Evolutionary conservation across 2,113 vertebrate genomes (phyloP).

Genomic region (Asarcornis scutulata): DNA sequence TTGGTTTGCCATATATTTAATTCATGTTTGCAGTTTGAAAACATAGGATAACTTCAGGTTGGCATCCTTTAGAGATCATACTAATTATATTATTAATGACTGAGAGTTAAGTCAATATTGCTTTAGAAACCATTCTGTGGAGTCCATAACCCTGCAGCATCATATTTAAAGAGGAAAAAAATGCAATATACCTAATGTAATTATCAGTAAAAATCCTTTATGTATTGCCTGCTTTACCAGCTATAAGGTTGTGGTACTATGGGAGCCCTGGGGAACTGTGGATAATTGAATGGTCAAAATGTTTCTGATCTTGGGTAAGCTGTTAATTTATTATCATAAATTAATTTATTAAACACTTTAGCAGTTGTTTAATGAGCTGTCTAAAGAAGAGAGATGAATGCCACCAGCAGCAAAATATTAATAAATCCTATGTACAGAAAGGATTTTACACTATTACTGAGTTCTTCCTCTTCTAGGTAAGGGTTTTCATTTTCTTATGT

Average conservation of each 20-base stretch:
- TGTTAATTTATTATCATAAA: constrained; percentile 34
- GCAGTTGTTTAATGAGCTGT: constrained; percentile 55
- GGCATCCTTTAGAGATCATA: neutral
- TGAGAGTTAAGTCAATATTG: neutral
- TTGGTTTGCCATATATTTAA: neutral
- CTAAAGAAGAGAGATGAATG: constrained; percentile 22
- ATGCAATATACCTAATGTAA: neutral
- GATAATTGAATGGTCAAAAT: constrained; percentile 40
- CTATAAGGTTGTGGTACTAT: neutral
- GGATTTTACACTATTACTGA: neutral
- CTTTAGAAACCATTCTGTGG: neutral
- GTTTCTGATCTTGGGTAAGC: constrained; percentile 40
- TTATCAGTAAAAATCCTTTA: constrained; percentile 13
- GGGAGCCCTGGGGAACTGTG: neutral
- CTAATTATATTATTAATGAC: neutral
- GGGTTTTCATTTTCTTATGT: constrained; percentile 21
- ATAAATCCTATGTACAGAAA: constrained; percentile 24
- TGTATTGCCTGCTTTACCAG: neutral
- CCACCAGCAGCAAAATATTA: constrained; percentile 6
- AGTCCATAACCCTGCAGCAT: neutral
- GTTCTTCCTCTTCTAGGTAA: neutral
- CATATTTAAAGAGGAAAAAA: neutral
- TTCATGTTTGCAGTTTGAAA: neutral
- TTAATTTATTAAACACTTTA: constrained; percentile 40
- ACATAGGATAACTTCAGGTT: neutral